A percentile compares a stretch with the other conserved stretches of the same genome.
Evolutionary conservation across 2,113 vertebrate species (phyloP).

Genomic region (Stigmatopora argus): DNA sequence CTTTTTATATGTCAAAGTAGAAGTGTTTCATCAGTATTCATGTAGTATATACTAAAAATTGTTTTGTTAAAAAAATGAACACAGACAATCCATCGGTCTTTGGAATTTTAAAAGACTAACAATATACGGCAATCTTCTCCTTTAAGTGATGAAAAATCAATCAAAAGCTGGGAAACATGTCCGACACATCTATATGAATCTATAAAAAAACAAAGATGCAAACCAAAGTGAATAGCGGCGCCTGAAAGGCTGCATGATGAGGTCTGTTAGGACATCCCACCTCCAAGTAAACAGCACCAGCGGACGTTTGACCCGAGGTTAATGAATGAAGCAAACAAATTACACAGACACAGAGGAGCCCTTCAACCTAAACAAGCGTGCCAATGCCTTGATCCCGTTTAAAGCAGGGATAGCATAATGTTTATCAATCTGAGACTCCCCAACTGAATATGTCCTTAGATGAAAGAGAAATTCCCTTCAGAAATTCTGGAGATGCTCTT

Average conservation of each 20-base stretch:
- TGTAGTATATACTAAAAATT: background rate
- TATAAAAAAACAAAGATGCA: background rate
- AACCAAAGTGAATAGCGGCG: background rate
- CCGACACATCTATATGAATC: no score
- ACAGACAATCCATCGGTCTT: no score
- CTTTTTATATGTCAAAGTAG: slow-evolving; percentile 5
- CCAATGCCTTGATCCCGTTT: slow-evolving; percentile 37
- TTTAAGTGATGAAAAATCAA: no score
- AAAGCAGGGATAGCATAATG: slow-evolving; percentile 30
- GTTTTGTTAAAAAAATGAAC: background rate
- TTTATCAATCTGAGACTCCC: slow-evolving; percentile 23
- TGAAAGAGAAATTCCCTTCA: background rate
- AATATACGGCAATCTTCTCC: no score
- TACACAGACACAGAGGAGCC: slow-evolving; percentile 35
- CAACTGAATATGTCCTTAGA: background rate
- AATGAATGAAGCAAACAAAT: slow-evolving; percentile 55
- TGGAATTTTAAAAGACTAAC: no score
- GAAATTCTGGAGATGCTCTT: background rate
- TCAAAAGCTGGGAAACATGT: background rate
- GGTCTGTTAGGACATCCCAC: slow-evolving; percentile 9
- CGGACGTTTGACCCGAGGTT: slow-evolving; percentile 40
- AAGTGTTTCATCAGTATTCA: slow-evolving; percentile 1
- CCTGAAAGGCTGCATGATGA: slow-evolving; percentile 10
- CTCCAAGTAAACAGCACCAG: slow-evolving; percentile 36
- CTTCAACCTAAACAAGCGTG: slow-evolving; percentile 43